Base-by-base conservation (phyloP, 1,140 invertebrate species). In the Heliothis subflexa region DNA sequence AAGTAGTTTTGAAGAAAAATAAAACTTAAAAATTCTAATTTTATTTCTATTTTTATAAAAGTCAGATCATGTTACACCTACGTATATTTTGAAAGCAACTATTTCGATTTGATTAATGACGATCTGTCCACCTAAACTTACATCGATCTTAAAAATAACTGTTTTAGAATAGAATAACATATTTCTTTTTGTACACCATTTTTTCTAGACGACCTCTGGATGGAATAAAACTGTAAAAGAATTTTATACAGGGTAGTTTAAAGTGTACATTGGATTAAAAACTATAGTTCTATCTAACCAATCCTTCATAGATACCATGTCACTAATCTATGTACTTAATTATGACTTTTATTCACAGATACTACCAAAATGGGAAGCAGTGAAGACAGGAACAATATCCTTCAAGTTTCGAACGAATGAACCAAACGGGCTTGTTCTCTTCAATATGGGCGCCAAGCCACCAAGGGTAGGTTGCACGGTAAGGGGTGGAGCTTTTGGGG, bases 351-450 rank as follows among this genome's bases (percentile, higher is more conserved):
- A 61, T 81, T 50, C 57, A 76, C 95, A 97, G 97, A 97, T 98
- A 61, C 95, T 98, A 86, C 98, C 97, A 83, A 97, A 98, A 80
- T 99, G 97, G 98, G 98, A 98, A 92, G 97, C 97, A 18, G 97
- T 97, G 86, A 97, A 97, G 86, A 97, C 97, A 21, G 98, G 98
- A 75, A 98, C 97, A 18, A 97, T 99, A 87, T 97, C 97, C 55
- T 98, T 99, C 94, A 98, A 98, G 95, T 97, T 99, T 87, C 96
- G 98, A 78, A 99, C 99, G 16, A 98, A 97, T 88, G 98, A 99
- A 94, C 97, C 98, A 2, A 98, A 99, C 91, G 99, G 99, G 14
- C 95, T 99, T 70, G 96, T 99, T 73, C 96, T 99, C 86, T 99
- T 99, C 95, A 99, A 98, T 90, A 97, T 97, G 84, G 98, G 98